Conservation (phyloP, 2,888 invertebrate species). For the Acanthosoma haemorrhoidale region DNA sequence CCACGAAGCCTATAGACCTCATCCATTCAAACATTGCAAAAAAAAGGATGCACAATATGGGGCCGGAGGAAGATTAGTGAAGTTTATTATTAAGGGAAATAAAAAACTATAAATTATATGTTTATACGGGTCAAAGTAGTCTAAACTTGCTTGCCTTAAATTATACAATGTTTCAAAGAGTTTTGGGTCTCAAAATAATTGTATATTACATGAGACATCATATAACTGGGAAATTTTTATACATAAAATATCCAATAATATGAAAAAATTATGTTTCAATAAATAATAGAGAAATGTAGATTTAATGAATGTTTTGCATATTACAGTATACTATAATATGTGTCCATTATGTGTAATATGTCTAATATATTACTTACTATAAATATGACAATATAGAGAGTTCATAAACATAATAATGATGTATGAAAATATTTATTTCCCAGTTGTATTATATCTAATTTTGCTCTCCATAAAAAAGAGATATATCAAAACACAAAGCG, state of each 20-base stretch:
- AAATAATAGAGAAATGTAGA: too few species aligned
- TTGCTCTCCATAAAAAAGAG: background rate
- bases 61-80: slow-evolving; percentile 39
- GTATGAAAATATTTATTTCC: too few species aligned
- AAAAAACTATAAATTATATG: slow-evolving; percentile 27
- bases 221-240: slow-evolving; percentile 10
- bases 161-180: slow-evolving; percentile 16
- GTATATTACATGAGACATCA: background rate
- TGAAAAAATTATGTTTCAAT: too few species aligned
- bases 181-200: background rate
- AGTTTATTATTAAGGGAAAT: slow-evolving; percentile 20
- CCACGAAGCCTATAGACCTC: slow-evolving; percentile 82
- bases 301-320: too few species aligned
- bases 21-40: slow-evolving; percentile 86
- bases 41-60: slow-evolving; percentile 77
- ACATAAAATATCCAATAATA: too few species aligned
- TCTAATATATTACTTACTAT: too few species aligned
- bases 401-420: too few species aligned
- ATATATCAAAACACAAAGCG: slow-evolving; percentile 7
- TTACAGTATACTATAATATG: too few species aligned
- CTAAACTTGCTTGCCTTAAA: slow-evolving; percentile 33
- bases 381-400: background rate
- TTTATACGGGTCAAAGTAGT: slow-evolving; percentile 38
- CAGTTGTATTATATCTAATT: background rate
- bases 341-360: too few species aligned